phyloP scores from a whole-genome alignment of 2,113 vertebrate genomes.

The Epinephelus fuscoguttatus region DNA sequence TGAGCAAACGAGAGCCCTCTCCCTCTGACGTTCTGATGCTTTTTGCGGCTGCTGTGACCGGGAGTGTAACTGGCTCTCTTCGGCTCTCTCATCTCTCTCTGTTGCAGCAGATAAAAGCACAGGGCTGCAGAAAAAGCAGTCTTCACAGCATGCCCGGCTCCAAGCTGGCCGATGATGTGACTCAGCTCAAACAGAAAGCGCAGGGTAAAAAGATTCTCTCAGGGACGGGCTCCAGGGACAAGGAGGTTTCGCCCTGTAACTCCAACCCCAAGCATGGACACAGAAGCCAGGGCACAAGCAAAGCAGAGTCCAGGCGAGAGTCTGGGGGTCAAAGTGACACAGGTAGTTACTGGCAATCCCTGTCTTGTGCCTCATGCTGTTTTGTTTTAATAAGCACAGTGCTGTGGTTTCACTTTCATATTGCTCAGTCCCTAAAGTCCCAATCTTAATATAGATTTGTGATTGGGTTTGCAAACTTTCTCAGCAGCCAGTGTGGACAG shows the following conservation, averaged over 20 bases:
- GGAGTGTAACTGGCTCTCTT: conserved; percentile 65
- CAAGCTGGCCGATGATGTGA: conserved; percentile 81
- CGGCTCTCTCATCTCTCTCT: conserved; percentile 62
- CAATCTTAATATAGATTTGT: conserved; percentile 4
- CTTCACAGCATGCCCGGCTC: conserved; percentile 81
- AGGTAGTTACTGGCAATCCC: conserved; percentile 68
- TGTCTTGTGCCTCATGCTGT: not conserved
- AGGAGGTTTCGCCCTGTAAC: conserved; percentile 81
- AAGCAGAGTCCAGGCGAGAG: conserved; percentile 77
- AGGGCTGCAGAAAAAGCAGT: conserved; percentile 84
- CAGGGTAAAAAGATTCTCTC: conserved; percentile 85
- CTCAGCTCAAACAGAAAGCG: conserved; percentile 90
- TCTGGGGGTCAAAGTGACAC: conserved; percentile 84
- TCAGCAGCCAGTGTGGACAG: conserved; percentile 84
- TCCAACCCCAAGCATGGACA: conserved; percentile 88
- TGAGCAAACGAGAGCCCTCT: conserved; percentile 57
- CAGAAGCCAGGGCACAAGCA: conserved; percentile 82
- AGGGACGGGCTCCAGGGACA: conserved; percentile 85
- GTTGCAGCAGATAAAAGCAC: conserved; percentile 85
- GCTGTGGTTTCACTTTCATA: not conserved
- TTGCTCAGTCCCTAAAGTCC: not conserved
- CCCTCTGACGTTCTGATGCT: conserved; percentile 55
- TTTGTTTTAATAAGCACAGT: conserved; percentile 6
- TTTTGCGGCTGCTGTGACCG: conserved; percentile 56
- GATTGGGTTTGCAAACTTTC: conserved; percentile 35